These are phyloP conservation scores for Cremastobaeus sp. DNA, from an alignment of 2,888 invertebrate genomes.

Conservation along the genomic window DNA sequence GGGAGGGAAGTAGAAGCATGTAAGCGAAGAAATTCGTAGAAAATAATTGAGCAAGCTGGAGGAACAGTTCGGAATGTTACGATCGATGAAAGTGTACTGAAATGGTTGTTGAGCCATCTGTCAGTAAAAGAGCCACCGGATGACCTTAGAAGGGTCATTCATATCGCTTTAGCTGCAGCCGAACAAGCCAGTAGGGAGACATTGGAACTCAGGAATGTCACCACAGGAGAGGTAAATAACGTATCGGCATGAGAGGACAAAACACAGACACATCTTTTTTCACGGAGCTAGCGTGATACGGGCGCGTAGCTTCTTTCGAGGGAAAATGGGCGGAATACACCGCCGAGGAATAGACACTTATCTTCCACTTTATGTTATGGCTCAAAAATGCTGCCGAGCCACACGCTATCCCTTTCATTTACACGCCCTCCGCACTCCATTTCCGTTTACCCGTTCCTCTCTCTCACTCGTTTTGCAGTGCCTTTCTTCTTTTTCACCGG, in stretches of 20 bases:
- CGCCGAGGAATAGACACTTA: conserved; percentile 45
- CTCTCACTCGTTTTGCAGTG: conserved; percentile 12
- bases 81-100: conserved; percentile 21
- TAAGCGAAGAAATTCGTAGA: no score
- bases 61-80: conserved; percentile 25
- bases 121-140: conserved; percentile 59
- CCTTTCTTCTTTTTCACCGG: not conserved
- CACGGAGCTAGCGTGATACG: conserved; percentile 30
- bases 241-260: conserved; percentile 17
- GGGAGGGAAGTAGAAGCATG: no score
- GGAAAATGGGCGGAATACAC: conserved; percentile 49
- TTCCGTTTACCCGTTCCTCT: conserved; percentile 33
- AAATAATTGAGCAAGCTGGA: no score
- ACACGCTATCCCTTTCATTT: conserved; percentile 58
- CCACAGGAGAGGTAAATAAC: conserved; percentile 25
- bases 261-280: conserved; percentile 23
- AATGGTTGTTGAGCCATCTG: conserved; percentile 28
- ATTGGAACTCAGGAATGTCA: conserved; percentile 54
- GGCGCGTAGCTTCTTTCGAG: conserved; percentile 41
- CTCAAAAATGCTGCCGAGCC: conserved; percentile 67
- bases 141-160: conserved; percentile 62
- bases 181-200: conserved; percentile 33
- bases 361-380: conserved; percentile 67
- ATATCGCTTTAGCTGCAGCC: conserved; percentile 61
- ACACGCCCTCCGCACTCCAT: conserved; percentile 53